A percentile compares a stretch with the other conserved stretches of the same genome.
Evolutionary conservation across 2,797 vertebrate genomes (phyloP).

Genomic region (Sciurus vulgaris): DNA sequence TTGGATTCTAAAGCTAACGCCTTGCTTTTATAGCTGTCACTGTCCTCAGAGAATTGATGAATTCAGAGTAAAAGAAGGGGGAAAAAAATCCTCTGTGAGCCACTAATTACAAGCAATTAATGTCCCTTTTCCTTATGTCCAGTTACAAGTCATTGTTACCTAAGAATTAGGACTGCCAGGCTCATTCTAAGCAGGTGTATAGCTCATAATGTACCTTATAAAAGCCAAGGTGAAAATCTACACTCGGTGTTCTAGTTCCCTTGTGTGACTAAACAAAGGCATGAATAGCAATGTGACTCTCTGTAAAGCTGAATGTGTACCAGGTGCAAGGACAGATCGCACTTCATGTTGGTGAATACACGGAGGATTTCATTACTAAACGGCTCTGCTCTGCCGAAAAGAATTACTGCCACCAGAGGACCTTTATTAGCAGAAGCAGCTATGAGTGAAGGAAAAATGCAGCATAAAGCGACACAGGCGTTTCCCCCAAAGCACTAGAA

Average conservation of each 20-base stretch:
- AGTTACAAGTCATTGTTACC: slow-evolving; percentile 74
- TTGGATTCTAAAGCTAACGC: slow-evolving; percentile 53
- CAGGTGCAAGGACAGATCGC: slow-evolving; percentile 81
- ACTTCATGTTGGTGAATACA: slow-evolving; percentile 80
- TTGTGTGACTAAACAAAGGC: slow-evolving; percentile 77
- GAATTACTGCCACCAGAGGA: slow-evolving; percentile 72
- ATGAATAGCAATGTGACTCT: slow-evolving; percentile 66
- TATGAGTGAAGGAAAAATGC: slow-evolving; percentile 67
- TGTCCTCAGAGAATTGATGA: slow-evolving; percentile 65
- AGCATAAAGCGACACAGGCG: slow-evolving; percentile 61
- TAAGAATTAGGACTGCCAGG: slow-evolving; percentile 48
- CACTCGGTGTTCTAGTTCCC: slow-evolving; percentile 73
- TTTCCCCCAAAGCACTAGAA: slow-evolving; percentile 24
- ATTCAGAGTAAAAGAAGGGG: slow-evolving; percentile 12
- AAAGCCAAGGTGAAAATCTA: slow-evolving; percentile 82
- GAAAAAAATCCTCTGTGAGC: slow-evolving; percentile 15
- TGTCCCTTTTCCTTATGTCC: slow-evolving; percentile 60
- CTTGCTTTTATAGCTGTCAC: not conserved
- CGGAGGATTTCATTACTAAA: slow-evolving; percentile 74
- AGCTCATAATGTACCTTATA: slow-evolving; percentile 67
- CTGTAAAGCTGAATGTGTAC: slow-evolving; percentile 71
- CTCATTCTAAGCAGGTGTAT: slow-evolving; percentile 58
- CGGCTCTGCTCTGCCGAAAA: slow-evolving; percentile 72
- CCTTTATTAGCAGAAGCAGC: slow-evolving; percentile 74
- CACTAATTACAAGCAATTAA: slow-evolving; percentile 78